Conservation (phyloP, 23 tunicate genomes). For the Corella eumyota region DNA sequence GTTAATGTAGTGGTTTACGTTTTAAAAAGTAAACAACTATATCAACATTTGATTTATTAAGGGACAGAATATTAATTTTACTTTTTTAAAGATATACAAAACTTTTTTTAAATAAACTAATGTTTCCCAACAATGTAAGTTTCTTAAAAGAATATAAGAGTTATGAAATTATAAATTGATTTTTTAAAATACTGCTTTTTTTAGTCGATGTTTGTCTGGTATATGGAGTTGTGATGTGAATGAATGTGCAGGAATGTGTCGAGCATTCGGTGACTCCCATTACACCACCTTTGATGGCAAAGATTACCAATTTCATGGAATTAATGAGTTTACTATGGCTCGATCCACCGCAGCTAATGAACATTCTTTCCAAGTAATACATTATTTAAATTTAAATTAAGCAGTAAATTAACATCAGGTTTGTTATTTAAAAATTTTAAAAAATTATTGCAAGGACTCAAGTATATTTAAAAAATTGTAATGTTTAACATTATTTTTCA, state of each 20-base stretch:
- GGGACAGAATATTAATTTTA: not conserved
- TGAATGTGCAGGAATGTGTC: conserved; percentile 92
- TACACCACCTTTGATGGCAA: conserved; percentile 92
- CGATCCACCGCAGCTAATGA: conserved; percentile 58
- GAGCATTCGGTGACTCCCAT: conserved; percentile 95
- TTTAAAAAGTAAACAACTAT: no score
- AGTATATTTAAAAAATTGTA: no score
- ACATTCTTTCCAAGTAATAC: conserved; percentile 60
- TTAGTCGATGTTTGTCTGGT: conserved; percentile 62
- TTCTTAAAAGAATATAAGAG: no score
- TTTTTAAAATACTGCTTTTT: not conserved
- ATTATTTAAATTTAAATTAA: not conserved
- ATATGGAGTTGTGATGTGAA: conserved; percentile 69
- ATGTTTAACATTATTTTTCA: no score
- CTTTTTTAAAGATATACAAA: not conserved
- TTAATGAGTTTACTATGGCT: conserved; percentile 75
- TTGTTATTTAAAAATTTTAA: no score
- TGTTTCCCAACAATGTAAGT: no score
- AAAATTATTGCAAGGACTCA: no score
- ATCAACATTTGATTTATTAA: no score
- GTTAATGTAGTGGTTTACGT: not conserved
- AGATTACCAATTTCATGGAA: conserved; percentile 83
- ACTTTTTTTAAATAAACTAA: no score
- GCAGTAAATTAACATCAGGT: no score
- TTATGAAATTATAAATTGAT: conserved; percentile 21